A percentile compares a stretch with the other conserved stretches of the same genome.
Conservation (phyloP, 1,140 invertebrate genomes). For the Brachionus paranguensis region DNA sequence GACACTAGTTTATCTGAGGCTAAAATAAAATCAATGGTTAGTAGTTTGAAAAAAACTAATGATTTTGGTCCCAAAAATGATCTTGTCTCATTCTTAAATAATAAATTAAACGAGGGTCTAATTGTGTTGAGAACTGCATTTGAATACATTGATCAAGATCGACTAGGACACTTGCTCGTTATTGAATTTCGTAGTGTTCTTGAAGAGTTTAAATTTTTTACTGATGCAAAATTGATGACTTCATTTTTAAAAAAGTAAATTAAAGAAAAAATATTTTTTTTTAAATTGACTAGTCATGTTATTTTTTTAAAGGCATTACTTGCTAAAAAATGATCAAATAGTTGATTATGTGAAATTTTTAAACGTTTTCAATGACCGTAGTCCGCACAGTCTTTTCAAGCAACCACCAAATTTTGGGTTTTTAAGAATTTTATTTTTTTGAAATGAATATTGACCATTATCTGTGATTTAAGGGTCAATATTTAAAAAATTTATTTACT, state of each 20-base stretch:
- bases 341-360: slow-evolving; percentile 35
- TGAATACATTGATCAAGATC: slow-evolving; percentile 23
- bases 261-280: neutral
- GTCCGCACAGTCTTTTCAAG: neutral
- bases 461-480: neutral
- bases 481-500: neutral
- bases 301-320: neutral
- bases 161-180: neutral
- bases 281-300: neutral
- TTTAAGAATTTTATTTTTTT: neutral
- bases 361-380: neutral
- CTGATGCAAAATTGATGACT: neutral
- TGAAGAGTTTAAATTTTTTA: slow-evolving; percentile 13
- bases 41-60: neutral
- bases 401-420: neutral
- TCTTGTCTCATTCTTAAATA: neutral
- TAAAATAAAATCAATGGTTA: slow-evolving; percentile 35
- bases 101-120: slow-evolving; percentile 25
- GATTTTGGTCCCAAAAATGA: slow-evolving; percentile 7
- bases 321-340: slow-evolving; percentile 10
- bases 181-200: slow-evolving; percentile 20
- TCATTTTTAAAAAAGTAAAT: slow-evolving; percentile 29
- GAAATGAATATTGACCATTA: neutral
- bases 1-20: neutral
- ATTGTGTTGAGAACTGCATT: slow-evolving; percentile 14